These are phyloP conservation scores for Tribolium freemani DNA, from an alignment of 2,888 invertebrate species.

Conservation along the genomic window DNA sequence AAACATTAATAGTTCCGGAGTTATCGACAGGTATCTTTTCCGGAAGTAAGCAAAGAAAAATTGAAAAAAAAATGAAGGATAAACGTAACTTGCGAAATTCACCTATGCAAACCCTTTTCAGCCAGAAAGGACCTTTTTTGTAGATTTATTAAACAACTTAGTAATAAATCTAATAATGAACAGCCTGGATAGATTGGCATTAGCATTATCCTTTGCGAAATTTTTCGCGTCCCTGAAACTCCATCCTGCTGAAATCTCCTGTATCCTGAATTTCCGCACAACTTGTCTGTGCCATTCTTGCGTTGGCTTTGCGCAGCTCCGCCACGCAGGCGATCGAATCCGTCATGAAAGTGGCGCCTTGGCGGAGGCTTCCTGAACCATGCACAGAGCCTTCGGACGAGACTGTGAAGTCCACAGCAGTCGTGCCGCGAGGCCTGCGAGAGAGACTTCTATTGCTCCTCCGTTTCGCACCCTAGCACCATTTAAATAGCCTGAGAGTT, in stretches of 20 bases:
- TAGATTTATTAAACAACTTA: no score
- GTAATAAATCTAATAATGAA: no score
- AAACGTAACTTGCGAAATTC: no score
- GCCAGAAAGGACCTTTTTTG: no score
- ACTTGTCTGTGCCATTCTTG: slow-evolving; percentile 15
- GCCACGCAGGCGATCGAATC: slow-evolving; percentile 64
- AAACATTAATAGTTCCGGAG: no score
- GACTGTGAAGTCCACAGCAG: slow-evolving; percentile 52
- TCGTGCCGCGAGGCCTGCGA: slow-evolving; percentile 63
- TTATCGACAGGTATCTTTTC: no score
- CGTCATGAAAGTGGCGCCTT: slow-evolving; percentile 58
- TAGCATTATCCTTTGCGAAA: background rate
- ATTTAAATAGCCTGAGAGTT: slow-evolving; percentile 25
- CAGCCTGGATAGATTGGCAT: no score
- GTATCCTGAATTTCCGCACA: background rate
- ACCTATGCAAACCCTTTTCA: no score
- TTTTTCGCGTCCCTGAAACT: background rate
- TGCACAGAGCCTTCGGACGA: slow-evolving; percentile 42
- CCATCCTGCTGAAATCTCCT: background rate
- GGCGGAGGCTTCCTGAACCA: slow-evolving; percentile 54
- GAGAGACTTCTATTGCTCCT: slow-evolving; percentile 39
- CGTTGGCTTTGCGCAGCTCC: slow-evolving; percentile 47
- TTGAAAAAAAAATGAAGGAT: no score
- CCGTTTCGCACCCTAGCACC: slow-evolving; percentile 29
- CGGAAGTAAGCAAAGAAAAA: no score